These are phyloP conservation scores for Crocallis elinguaria DNA, from an alignment of 2,888 invertebrate species.

Conservation along the genomic window DNA sequence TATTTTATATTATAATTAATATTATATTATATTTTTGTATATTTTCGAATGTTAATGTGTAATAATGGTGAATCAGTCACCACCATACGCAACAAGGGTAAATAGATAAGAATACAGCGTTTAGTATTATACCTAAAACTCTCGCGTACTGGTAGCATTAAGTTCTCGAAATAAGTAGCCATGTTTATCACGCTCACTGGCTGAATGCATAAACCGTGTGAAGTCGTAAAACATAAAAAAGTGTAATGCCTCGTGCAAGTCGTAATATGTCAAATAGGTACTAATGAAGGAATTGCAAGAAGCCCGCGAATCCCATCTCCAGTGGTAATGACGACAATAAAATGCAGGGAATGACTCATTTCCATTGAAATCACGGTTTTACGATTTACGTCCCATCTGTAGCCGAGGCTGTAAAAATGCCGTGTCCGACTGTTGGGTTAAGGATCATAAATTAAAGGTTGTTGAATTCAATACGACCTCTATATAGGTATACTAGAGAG, in stretches of 20 bases:
- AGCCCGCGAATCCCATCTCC: neutral
- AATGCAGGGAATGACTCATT: constrained; percentile 10
- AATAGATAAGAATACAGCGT: too few species aligned
- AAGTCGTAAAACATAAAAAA: neutral
- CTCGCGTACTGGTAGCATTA: too few species aligned
- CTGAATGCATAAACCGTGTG: too few species aligned
- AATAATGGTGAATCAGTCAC: too few species aligned
- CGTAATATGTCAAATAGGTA: neutral
- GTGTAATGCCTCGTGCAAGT: neutral
- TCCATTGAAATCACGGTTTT: constrained; percentile 14
- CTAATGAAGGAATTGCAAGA: neutral
- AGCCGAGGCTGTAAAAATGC: constrained; percentile 9
- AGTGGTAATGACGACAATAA: constrained; percentile 14
- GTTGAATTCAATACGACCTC: neutral
- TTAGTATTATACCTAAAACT: too few species aligned
- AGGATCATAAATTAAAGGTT: constrained; percentile 6
- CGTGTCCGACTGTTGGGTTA: neutral
- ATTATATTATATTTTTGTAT: too few species aligned
- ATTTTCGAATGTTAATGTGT: too few species aligned
- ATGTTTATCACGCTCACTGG: too few species aligned
- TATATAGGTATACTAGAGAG: neutral
- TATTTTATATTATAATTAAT: too few species aligned
- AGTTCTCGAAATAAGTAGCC: too few species aligned
- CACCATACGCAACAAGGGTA: too few species aligned
- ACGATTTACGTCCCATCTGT: constrained; percentile 10